phyloP scores from a whole-genome alignment of 2,888 invertebrate species.

The Perdita meconis region DNA sequence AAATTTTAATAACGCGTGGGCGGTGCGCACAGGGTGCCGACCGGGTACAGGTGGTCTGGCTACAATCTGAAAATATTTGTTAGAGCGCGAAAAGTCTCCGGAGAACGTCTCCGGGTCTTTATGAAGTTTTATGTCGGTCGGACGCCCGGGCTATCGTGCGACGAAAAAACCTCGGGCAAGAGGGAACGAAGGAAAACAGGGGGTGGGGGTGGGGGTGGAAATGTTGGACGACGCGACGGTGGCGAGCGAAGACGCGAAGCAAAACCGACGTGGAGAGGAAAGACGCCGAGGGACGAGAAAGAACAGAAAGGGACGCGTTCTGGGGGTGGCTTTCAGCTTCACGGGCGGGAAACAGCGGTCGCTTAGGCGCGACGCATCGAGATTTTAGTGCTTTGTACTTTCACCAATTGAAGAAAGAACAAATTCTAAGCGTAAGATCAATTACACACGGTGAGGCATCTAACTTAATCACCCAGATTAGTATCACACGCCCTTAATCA shows the following conservation, averaged over 20 bases:
- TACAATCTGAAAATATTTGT: constrained; percentile 73
- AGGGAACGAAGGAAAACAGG: constrained; percentile 26
- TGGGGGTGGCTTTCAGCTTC: constrained; percentile 51
- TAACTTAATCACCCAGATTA: too few relatives aligned
- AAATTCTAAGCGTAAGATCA: too few relatives aligned
- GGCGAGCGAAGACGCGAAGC: constrained; percentile 20
- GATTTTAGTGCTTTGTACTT: constrained; percentile 25
- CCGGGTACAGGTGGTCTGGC: constrained; percentile 22
- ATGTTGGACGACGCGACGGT: constrained; percentile 49
- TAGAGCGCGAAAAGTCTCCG: constrained; percentile 60
- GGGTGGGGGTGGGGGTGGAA: too few relatives aligned
- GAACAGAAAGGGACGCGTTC: constrained; percentile 30
- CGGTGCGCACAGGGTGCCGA: constrained; percentile 35
- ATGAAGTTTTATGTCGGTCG: constrained; percentile 73
- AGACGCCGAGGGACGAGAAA: constrained; percentile 24
- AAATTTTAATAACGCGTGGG: constrained; percentile 70
- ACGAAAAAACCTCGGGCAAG: constrained; percentile 4
- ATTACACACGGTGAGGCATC: too few relatives aligned
- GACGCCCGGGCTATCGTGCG: constrained; percentile 39
- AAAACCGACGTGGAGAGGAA: constrained; percentile 1
- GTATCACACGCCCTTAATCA: too few relatives aligned
- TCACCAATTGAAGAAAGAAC: too few relatives aligned
- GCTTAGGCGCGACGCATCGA: constrained; percentile 44
- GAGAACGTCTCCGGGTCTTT: constrained; percentile 65
- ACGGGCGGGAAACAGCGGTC: constrained; percentile 42